phyloP scores from a whole-genome alignment of 2,113 vertebrate species.

The Salvelinus fontinalis region DNA sequence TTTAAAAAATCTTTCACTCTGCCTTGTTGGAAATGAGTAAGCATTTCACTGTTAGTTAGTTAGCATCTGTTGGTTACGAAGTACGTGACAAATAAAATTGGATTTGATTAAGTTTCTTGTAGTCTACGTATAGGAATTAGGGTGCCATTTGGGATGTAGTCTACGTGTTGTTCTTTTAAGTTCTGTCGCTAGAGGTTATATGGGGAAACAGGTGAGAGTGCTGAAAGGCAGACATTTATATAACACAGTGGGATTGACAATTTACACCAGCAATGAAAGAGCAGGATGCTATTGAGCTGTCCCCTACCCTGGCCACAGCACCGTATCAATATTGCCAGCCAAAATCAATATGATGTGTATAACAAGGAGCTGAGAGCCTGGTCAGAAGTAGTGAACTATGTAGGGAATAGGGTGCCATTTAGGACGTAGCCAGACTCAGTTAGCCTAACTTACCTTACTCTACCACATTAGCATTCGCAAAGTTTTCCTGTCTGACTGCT shows the following conservation, averaged over 20 bases:
- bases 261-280: neutral
- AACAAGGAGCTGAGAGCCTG: neutral
- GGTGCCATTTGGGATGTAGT: no score
- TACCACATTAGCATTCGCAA: slow-evolving; percentile 4
- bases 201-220: neutral
- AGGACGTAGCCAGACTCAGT: no score
- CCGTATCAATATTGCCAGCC: no score
- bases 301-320: neutral
- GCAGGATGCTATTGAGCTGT: neutral
- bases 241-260: neutral
- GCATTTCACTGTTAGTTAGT: no score
- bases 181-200: neutral
- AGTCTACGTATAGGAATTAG: no score
- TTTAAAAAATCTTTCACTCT: no score
- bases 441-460: neutral
- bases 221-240: neutral
- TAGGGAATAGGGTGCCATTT: neutral
- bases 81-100: no score
- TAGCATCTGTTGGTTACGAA: no score
- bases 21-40: no score
- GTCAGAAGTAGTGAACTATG: neutral
- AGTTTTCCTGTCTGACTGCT: neutral
- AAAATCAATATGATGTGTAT: slow-evolving; percentile 2
- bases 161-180: neutral
- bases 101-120: no score